Base-by-base conservation (phyloP, 2,113 vertebrate genomes). In the Gasterosteus nipponicus region DNA sequence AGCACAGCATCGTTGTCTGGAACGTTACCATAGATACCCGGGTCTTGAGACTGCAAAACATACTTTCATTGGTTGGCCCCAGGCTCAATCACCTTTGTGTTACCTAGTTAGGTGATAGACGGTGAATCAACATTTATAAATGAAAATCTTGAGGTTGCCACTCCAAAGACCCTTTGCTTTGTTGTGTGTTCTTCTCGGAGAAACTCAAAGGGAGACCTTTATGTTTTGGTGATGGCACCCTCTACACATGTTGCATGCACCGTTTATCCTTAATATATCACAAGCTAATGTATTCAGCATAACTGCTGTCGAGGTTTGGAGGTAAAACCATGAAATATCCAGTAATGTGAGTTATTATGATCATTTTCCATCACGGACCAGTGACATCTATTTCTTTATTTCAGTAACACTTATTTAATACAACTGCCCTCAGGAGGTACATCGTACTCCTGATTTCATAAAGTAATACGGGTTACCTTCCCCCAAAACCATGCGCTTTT, bases 381-480 rank as follows among this genome's bases (percentile, higher is more conserved):
- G 33, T 51, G 33, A 19, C 9, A 22, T 60, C 49, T 31, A 53
- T 49, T 66, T 3, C 46, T 73, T 15, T 44, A 6, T 38, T 54
- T 16, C 31, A 64, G 73, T 19, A 10, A 47, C 26, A n/a, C 8
- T 26, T 33, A 5, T 67, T 62, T 77, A 63, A 82, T 56, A 46
- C 33, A 12, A 22, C 44, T 57, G 53, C 57, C 31, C 31, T 35
- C 22, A 16, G 61, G 78, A 64, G 44, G 60, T 71, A 16, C 74
- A 53, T 73, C 64, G 64, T 44, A 77, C 62, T 70, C 4, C 16
- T 31, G 49, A 58, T 71, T 77, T 77, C 41, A 75, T 41, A 5
- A 5, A 53, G 46, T 44, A 62, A 58, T 53, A 46, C 26, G 4
- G 12, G 56, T 16, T 46, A 3, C 39, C 10, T 1, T 61, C 6